Conservation (phyloP, 2,888 invertebrate species). For the Mylabris sibirica region DNA sequence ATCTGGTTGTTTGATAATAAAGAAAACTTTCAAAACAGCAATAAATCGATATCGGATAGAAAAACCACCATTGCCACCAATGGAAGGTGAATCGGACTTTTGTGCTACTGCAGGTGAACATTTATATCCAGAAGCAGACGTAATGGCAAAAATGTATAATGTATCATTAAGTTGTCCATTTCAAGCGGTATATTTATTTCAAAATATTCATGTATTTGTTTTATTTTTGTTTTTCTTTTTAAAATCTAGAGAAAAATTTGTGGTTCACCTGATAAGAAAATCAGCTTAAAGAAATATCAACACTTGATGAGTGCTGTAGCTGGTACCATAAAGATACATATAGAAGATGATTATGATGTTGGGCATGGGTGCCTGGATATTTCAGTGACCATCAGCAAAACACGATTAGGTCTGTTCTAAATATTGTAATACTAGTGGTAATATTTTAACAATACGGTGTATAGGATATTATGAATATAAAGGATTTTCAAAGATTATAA, state of each 20-base stretch:
- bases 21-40: slow-evolving; percentile 59
- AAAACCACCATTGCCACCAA: slow-evolving; percentile 60
- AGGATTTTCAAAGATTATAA: neutral
- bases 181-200: slow-evolving; percentile 47
- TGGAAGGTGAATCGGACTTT: slow-evolving; percentile 60
- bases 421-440: neutral
- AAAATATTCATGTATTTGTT: neutral
- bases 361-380: slow-evolving; percentile 52
- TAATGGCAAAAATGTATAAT: slow-evolving; percentile 52
- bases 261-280: slow-evolving; percentile 52
- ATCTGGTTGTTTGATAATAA: slow-evolving; percentile 57
- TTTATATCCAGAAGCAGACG: slow-evolving; percentile 46
- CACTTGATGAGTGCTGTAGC: slow-evolving; percentile 59
- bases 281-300: slow-evolving; percentile 61
- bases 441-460: neutral
- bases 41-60: slow-evolving; percentile 56
- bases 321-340: slow-evolving; percentile 56
- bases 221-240: slow-evolving; percentile 27
- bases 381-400: slow-evolving; percentile 36
- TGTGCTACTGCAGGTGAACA: slow-evolving; percentile 53
- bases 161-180: slow-evolving; percentile 60
- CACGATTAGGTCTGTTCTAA: slow-evolving; percentile 18
- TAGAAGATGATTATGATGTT: slow-evolving; percentile 59
- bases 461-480: neutral
- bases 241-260: slow-evolving; percentile 54